phyloP scores from a whole-genome alignment of 2,797 vertebrate species.

The Rhinella marina region DNA sequence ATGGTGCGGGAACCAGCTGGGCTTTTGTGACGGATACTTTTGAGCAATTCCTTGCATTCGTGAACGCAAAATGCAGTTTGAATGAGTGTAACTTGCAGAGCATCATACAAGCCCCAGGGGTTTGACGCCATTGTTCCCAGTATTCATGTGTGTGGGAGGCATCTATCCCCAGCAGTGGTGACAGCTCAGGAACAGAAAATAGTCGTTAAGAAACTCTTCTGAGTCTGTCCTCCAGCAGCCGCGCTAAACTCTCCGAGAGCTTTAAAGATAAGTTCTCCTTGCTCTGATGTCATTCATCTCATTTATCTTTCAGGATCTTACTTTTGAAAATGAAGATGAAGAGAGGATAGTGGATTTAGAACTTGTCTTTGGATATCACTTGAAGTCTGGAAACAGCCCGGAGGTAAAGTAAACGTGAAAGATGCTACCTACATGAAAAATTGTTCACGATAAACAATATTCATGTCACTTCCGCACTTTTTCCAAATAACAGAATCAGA shows the following conservation, averaged over 20 bases:
- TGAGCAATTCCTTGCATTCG: constrained; percentile 4
- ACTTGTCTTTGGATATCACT: constrained; percentile 95
- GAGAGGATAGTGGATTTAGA: constrained; percentile 82
- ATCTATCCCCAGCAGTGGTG: constrained; percentile 24
- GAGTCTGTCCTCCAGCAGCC: not conserved
- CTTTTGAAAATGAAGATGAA: constrained; percentile 72
- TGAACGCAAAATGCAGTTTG: not conserved
- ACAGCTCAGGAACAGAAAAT: constrained; percentile 18
- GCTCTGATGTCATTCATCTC: constrained; percentile 43
- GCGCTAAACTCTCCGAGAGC: constrained; percentile 10
- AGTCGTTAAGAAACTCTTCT: constrained; percentile 37
- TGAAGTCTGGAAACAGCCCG: constrained; percentile 87
- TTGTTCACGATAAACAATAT: not conserved
- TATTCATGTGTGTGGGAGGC: constrained; percentile 41
- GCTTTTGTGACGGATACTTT: constrained; percentile 30
- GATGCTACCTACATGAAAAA: not conserved
- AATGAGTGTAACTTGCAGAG: constrained; percentile 13
- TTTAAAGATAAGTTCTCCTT: constrained; percentile 18
- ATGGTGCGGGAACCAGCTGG: not conserved
- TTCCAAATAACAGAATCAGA: not conserved
- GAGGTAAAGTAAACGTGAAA: constrained; percentile 82
- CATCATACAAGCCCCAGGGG: constrained; percentile 25
- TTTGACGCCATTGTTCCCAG: constrained; percentile 30
- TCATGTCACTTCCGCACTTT: not conserved
- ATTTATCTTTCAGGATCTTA: constrained; percentile 72